phyloP scores from a whole-genome alignment of 2,797 vertebrate genomes.

The Parauchenoglanis punctatus region DNA sequence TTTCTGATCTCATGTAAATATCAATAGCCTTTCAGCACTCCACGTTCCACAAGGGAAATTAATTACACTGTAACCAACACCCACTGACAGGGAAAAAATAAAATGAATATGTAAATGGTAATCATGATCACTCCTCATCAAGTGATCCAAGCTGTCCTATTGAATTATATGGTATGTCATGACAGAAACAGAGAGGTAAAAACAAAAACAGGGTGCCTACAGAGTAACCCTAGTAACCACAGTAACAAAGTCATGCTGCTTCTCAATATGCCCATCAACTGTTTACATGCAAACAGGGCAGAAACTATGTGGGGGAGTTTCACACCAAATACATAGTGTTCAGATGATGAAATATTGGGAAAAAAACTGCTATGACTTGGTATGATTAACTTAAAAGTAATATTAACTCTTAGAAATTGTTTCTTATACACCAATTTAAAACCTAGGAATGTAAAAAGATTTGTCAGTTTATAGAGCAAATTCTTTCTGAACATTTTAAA shows the following conservation, averaged over 20 bases:
- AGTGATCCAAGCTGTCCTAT: constrained; percentile 45
- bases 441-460: neutral
- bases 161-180: constrained; percentile 37
- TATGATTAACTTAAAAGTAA: neutral
- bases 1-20: constrained; percentile 19
- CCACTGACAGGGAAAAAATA: constrained; percentile 42
- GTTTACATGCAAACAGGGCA: constrained; percentile 44
- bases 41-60: constrained; percentile 47
- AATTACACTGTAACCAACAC: constrained; percentile 35
- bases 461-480: neutral
- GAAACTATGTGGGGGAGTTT: constrained; percentile 39
- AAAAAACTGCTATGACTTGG: neutral
- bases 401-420: neutral
- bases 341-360: constrained; percentile 1
- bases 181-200: constrained; percentile 43
- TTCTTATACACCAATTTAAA: neutral
- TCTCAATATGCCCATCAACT: constrained; percentile 40
- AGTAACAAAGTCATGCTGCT: constrained; percentile 31
- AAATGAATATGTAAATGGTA: constrained; percentile 48
- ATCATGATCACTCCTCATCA: constrained; percentile 44
- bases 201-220: constrained; percentile 48
- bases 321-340: constrained; percentile 38
- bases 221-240: constrained; percentile 45
- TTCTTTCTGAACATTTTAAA: neutral
- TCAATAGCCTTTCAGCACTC: constrained; percentile 20